A percentile compares a stretch with the other conserved stretches of the same genome.
Evolutionary conservation across 2,797 vertebrate genomes (phyloP).

Genomic region (Sparus aurata): DNA sequence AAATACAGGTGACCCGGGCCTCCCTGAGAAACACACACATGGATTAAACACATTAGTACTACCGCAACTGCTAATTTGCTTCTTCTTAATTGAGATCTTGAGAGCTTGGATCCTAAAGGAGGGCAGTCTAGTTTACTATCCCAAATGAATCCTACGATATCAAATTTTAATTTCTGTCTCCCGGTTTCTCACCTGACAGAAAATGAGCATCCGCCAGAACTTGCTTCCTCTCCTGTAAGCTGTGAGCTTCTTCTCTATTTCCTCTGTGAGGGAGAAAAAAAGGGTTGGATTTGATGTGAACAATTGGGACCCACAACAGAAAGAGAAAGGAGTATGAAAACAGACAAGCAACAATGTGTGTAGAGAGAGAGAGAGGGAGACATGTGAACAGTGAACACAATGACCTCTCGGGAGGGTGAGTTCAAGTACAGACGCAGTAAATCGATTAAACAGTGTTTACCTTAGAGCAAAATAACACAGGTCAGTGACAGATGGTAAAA

Average conservation of each 20-base stretch:
- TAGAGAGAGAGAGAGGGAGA: conserved; percentile 3
- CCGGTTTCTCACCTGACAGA: conserved; percentile 91
- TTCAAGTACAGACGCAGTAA: conserved; percentile 46
- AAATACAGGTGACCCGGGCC: conserved; percentile 97
- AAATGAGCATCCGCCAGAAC: conserved; percentile 99
- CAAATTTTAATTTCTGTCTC: not conserved
- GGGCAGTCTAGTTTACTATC: not conserved
- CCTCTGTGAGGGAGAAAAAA: conserved; percentile 86
- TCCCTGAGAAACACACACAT: conserved; percentile 84
- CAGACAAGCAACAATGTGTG: not conserved
- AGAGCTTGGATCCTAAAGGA: conserved; percentile 8
- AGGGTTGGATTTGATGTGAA: conserved; percentile 31
- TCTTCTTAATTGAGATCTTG: conserved; percentile 18
- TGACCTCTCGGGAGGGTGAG: conserved; percentile 41
- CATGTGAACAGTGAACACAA: conserved; percentile 26
- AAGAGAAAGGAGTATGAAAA: conserved; percentile 23
- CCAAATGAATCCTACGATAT: not conserved
- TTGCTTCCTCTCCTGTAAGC: conserved; percentile 95
- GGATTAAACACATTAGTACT: conserved; percentile 16
- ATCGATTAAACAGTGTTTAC: conserved; percentile 22
- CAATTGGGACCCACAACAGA: not conserved
- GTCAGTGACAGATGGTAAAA: conserved; percentile 22
- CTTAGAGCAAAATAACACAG: conserved; percentile 27
- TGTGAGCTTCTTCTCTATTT: conserved; percentile 98
- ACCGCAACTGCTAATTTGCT: conserved; percentile 8